Conservation (phyloP, 2,888 invertebrate genomes). For the Heteromyza rotundicornis region DNA sequence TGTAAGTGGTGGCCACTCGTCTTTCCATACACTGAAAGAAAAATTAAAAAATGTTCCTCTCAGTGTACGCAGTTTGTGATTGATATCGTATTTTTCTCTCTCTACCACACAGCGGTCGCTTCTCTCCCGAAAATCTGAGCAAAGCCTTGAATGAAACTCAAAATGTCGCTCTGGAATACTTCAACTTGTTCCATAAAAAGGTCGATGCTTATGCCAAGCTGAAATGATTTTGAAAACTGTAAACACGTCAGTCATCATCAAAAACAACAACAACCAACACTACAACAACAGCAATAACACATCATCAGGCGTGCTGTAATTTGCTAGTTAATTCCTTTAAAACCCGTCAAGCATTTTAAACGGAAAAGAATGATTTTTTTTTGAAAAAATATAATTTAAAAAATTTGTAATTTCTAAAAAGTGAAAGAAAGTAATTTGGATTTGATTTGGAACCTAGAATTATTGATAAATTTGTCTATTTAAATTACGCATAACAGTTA, state of each 20-base stretch:
- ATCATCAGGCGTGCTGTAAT: too few relatives aligned
- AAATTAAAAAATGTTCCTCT: neutral
- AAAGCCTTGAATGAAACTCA: slow-evolving; percentile 75
- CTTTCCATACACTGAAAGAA: slow-evolving; percentile 30
- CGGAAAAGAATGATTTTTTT: too few relatives aligned
- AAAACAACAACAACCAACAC: slow-evolving; percentile 6
- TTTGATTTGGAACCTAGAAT: neutral
- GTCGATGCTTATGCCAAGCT: slow-evolving; percentile 76
- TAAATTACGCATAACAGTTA: neutral
- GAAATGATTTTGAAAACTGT: slow-evolving; percentile 65
- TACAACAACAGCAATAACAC: slow-evolving; percentile 12
- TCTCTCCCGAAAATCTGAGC: slow-evolving; percentile 79
- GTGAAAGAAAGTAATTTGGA: neutral
- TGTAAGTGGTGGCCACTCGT: slow-evolving; percentile 77
- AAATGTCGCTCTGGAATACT: slow-evolving; percentile 71
- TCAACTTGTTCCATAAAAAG: slow-evolving; percentile 80
- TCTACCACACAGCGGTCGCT: slow-evolving; percentile 68
- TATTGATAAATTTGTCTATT: slow-evolving; percentile 10
- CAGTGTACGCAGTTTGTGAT: neutral
- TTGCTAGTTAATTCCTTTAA: too few relatives aligned
- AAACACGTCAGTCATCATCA: too few relatives aligned
- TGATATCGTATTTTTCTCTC: neutral
- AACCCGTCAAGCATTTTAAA: too few relatives aligned
- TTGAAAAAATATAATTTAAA: too few relatives aligned
- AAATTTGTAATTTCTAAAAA: too few relatives aligned